These are phyloP conservation scores for Petroica traversi DNA, from an alignment of 2,113 vertebrate species.

Conservation along the genomic window DNA sequence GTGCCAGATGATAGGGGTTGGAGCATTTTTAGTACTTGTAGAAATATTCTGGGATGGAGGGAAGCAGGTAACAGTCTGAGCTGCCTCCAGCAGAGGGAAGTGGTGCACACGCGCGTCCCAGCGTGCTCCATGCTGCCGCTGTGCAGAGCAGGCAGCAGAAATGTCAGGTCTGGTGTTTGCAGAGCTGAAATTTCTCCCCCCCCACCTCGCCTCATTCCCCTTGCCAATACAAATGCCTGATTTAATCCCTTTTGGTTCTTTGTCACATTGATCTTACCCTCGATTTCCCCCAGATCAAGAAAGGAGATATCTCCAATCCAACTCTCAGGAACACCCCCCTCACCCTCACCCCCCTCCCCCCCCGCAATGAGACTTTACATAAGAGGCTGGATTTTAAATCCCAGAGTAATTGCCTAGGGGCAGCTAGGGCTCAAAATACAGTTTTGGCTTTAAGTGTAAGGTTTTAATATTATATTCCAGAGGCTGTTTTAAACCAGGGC, in stretches of 20 bases:
- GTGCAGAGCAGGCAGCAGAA: not conserved
- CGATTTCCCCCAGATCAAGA: not conserved
- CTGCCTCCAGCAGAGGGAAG: conserved; percentile 67
- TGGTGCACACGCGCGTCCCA: not conserved
- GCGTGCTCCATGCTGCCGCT: not conserved
- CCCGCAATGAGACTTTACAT: not conserved
- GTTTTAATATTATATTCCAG: not conserved
- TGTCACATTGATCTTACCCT: accelerated
- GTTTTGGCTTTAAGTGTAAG: not conserved
- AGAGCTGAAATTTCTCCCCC: not conserved
- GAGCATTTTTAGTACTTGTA: not conserved
- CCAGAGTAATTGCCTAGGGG: not conserved
- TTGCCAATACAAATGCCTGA: not conserved
- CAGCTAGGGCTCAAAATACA: not conserved
- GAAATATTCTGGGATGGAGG: not conserved
- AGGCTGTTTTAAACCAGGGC: not conserved
- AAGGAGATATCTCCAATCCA: not conserved
- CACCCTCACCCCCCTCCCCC: no score
- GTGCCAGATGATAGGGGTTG: not conserved
- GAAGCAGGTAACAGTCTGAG: conserved; percentile 39
- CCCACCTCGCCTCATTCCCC: accelerated
- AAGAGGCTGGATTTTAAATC: not conserved
- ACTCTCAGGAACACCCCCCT: accelerated
- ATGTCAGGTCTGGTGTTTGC: not conserved
- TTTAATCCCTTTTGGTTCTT: not conserved